A percentile compares a stretch with the other conserved stretches of the same genome.
These are phyloP conservation scores for Zaprionus taronus DNA, from an alignment of 1,140 invertebrate species.

Conservation along the genomic window DNA sequence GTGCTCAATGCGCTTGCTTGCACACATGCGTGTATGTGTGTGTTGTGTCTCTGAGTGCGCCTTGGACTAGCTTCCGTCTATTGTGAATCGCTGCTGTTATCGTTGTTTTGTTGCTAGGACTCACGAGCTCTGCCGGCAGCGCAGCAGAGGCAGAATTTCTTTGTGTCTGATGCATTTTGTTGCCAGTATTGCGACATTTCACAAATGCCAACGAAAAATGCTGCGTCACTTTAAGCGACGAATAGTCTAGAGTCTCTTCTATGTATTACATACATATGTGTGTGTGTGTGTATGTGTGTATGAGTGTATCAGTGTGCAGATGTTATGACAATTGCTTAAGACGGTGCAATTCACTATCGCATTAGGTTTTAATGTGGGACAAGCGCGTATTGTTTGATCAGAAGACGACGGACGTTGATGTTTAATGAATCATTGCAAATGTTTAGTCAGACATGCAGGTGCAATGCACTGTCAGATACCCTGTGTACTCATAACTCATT, in stretches of 20 bases:
- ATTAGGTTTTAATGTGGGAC: slow-evolving; percentile 1
- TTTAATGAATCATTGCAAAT: slow-evolving; percentile 4
- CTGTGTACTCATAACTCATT: neutral
- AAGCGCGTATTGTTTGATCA: slow-evolving; percentile 2
- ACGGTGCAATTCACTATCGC: neutral
- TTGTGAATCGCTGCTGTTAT: slow-evolving; percentile 74
- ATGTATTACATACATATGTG: too few relatives aligned
- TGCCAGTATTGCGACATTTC: slow-evolving; percentile 57
- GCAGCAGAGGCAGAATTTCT: slow-evolving; percentile 8
- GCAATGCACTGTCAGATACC: neutral
- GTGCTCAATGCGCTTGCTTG: slow-evolving; percentile 36
- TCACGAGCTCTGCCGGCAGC: slow-evolving; percentile 11
- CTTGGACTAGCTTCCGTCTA: slow-evolving; percentile 74
- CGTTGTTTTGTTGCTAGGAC: slow-evolving; percentile 54
- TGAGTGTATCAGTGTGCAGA: neutral
- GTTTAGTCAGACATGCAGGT: neutral
- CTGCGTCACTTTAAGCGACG: slow-evolving; percentile 27
- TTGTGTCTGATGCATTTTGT: slow-evolving; percentile 32
- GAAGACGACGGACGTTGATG: neutral
- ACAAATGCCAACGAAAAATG: slow-evolving; percentile 55
- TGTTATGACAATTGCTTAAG: slow-evolving; percentile 6
- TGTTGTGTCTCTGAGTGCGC: slow-evolving; percentile 38
- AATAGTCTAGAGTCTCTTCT: slow-evolving; percentile 1
- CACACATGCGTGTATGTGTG: slow-evolving; percentile 5
- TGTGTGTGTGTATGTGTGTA: neutral